phyloP scores from a whole-genome alignment of 2,888 invertebrate species.

The Entomobrya proxima region DNA sequence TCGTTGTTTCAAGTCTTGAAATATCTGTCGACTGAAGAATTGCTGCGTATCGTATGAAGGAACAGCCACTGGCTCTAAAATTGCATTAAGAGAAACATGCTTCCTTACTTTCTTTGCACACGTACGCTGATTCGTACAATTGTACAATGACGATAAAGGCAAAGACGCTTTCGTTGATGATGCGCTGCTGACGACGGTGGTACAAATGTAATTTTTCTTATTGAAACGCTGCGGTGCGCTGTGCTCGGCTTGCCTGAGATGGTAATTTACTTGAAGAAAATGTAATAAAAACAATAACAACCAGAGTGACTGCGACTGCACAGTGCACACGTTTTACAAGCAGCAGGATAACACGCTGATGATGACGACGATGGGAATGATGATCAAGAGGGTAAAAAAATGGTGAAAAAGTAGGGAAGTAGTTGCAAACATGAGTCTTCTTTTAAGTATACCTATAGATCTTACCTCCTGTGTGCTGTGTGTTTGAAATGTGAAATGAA shows the following conservation, averaged over 20 bases:
- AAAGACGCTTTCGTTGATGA: no score
- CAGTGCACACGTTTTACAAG: background rate
- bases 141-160: no score
- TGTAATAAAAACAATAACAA: background rate
- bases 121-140: background rate
- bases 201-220: background rate
- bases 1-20: no score
- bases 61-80: no score
- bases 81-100: slow-evolving; percentile 23
- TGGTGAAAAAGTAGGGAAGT: background rate
- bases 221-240: background rate
- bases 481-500: background rate
- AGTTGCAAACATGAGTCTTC: no score
- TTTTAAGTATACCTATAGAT: no score
- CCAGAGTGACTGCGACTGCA: background rate
- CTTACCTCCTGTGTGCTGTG: no score
- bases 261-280: background rate
- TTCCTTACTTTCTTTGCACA: slow-evolving; percentile 47
- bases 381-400: no score
- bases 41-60: no score
- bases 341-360: background rate
- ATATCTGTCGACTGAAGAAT: no score
- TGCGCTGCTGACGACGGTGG: no score
- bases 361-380: background rate
- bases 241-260: background rate